A percentile compares a stretch with the other conserved stretches of the same genome.
Conservation (phyloP, 2,113 vertebrate species). For the Speoplatyrhinus poulsoni region DNA sequence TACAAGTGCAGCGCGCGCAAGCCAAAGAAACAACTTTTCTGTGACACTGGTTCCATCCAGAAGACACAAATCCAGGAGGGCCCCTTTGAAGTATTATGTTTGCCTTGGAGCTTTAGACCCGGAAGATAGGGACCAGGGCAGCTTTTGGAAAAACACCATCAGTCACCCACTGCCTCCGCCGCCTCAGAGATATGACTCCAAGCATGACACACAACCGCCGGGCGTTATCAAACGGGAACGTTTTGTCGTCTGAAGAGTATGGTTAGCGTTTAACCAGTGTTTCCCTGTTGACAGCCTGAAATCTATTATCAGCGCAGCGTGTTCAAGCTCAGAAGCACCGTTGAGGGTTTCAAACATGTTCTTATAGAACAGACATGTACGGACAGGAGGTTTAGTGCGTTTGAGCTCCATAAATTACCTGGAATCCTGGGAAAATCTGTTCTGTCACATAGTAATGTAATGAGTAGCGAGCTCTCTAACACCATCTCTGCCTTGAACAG, state of each 20-base stretch:
- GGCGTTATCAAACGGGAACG: neutral
- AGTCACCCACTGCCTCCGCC: constrained; percentile 13
- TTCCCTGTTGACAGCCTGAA: neutral
- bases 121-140: constrained; percentile 18
- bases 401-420: too few relatives aligned
- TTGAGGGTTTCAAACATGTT: neutral
- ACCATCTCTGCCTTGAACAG: too few relatives aligned
- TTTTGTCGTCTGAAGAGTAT: neutral
- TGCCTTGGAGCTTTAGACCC: neutral
- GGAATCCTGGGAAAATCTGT: too few relatives aligned
- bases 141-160: constrained; percentile 9
- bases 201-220: neutral
- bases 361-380: neutral
- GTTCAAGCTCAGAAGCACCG: neutral
- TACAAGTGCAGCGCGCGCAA: too few relatives aligned
- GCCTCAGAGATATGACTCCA: constrained; percentile 8
- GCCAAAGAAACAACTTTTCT: too few relatives aligned
- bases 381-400: too few relatives aligned
- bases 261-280: neutral
- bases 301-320: neutral
- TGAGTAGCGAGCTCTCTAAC: too few relatives aligned
- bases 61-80: too few relatives aligned
- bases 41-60: too few relatives aligned
- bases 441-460: too few relatives aligned
- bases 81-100: too few relatives aligned